Conservation (phyloP, 1,140 invertebrate genomes). For the Telenomus remus region DNA sequence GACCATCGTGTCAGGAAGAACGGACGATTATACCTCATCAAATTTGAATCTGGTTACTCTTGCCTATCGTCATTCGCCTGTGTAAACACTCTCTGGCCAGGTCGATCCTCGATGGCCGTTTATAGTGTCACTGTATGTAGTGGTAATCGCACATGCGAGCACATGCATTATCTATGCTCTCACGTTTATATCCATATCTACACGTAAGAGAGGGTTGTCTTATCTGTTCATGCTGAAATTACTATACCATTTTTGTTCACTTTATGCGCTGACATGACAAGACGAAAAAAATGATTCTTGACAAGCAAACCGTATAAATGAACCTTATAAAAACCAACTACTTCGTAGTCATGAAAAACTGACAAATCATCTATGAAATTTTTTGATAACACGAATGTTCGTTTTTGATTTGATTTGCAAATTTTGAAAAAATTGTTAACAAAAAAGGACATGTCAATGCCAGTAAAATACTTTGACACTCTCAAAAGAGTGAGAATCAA, state of each 20-base stretch:
- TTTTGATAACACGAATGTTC: too few relatives aligned
- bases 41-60: slow-evolving; percentile 20
- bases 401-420: too few relatives aligned
- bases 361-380: too few relatives aligned
- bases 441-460: too few relatives aligned
- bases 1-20: not conserved
- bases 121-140: slow-evolving; percentile 39
- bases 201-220: slow-evolving; percentile 24
- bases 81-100: slow-evolving; percentile 30
- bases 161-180: slow-evolving; percentile 47
- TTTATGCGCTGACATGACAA: slow-evolving; percentile 14
- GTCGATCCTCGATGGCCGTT: slow-evolving; percentile 38
- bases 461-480: too few relatives aligned
- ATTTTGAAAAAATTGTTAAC: too few relatives aligned
- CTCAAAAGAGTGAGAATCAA: too few relatives aligned
- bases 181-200: slow-evolving; percentile 29
- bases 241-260: slow-evolving; percentile 28
- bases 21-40: slow-evolving; percentile 24
- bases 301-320: not conserved
- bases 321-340: too few relatives aligned
- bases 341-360: too few relatives aligned
- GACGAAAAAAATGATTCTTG: slow-evolving; percentile 1
- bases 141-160: slow-evolving; percentile 49
- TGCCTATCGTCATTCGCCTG: slow-evolving; percentile 31
- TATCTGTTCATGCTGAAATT: slow-evolving; percentile 35